These are phyloP conservation scores for Halichoeres trimaculatus DNA, from an alignment of 2,113 vertebrate genomes.

Conservation along the genomic window DNA sequence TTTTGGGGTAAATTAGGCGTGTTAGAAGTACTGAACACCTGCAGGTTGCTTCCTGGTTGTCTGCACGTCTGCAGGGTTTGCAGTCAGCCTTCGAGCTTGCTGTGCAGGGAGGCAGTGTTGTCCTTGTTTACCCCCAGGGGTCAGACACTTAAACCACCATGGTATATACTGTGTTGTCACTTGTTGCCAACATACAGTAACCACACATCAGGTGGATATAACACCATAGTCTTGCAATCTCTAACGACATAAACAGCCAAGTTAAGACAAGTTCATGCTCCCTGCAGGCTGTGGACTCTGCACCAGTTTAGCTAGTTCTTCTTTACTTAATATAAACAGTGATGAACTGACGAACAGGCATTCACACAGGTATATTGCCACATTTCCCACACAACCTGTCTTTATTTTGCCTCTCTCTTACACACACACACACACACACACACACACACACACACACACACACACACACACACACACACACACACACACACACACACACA, in stretches of 20 bases:
- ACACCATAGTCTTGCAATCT: constrained; percentile 33
- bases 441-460: constrained; percentile 18
- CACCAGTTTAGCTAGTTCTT: constrained; percentile 75
- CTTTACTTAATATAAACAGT: constrained; percentile 68
- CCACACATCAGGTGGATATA: background rate
- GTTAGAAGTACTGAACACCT: background rate
- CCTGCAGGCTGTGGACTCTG: constrained; percentile 72
- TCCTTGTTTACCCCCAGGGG: constrained; percentile 50
- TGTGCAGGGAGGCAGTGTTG: constrained; percentile 20
- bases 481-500: constrained; percentile 15
- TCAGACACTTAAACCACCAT: constrained; percentile 43
- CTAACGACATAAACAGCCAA: constrained; percentile 43
- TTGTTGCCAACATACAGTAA: constrained; percentile 11
- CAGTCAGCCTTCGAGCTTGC: constrained; percentile 1
- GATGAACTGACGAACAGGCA: constrained; percentile 52
- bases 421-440: constrained; percentile 18
- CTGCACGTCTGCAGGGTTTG: constrained; percentile 8
- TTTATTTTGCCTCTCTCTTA: constrained; percentile 54
- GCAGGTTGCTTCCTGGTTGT: constrained; percentile 19
- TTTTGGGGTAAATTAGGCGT: background rate
- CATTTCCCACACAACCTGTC: constrained; percentile 65
- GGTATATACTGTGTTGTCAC: constrained; percentile 26
- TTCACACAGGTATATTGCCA: constrained; percentile 13
- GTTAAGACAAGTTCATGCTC: constrained; percentile 66
- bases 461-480: constrained; percentile 18